A percentile compares a stretch with the other conserved stretches of the same genome.
Conservation (phyloP, 2,113 vertebrate species). For the Oceanodroma tethys region DNA sequence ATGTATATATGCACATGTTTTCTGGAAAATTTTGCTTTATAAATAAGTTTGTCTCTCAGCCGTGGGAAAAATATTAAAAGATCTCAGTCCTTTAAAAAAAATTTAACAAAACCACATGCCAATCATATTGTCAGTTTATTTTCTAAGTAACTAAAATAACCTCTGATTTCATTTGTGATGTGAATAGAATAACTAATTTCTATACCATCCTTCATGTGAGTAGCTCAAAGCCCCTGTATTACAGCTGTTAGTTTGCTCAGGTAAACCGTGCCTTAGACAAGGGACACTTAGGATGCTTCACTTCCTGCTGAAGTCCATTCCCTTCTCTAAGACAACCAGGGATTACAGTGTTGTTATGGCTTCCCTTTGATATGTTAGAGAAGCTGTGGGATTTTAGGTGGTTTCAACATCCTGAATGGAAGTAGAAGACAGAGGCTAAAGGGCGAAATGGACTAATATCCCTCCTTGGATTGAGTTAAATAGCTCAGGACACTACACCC, state of each 20-base stretch:
- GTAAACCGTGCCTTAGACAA: neutral
- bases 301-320: neutral
- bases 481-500: neutral
- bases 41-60: neutral
- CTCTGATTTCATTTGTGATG: neutral
- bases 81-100: neutral
- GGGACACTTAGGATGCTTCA: neutral
- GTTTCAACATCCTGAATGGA: neutral
- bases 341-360: neutral
- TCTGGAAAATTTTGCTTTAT: constrained; percentile 27
- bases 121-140: neutral
- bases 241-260: neutral
- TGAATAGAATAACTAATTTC: neutral
- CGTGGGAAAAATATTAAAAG: neutral
- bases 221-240: neutral
- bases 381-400: neutral
- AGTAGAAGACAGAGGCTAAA: neutral
- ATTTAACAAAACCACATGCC: neutral
- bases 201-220: neutral
- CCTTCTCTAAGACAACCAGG: neutral
- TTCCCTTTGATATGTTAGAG: neutral
- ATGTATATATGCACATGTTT: neutral
- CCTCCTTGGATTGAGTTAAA: neutral
- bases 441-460: neutral
- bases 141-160: neutral